A percentile compares a stretch with the other conserved stretches of the same genome.
These are phyloP conservation scores for Gasterosteus aculeatus DNA, from an alignment of 2,113 vertebrate genomes.

Conservation along the genomic window DNA sequence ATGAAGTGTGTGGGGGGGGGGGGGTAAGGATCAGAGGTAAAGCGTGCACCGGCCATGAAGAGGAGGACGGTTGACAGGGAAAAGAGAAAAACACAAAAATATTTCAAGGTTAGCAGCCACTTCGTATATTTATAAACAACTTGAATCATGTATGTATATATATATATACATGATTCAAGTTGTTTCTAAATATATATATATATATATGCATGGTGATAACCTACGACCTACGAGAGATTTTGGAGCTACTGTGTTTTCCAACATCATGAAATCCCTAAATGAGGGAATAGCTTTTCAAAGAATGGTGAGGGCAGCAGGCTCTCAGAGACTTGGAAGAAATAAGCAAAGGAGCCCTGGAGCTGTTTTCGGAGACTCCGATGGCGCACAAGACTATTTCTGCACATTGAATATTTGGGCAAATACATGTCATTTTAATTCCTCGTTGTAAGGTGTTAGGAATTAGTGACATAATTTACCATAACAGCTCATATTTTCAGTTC, in stretches of 20 bases:
- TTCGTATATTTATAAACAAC: too few species aligned
- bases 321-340: neutral
- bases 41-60: constrained; percentile 13
- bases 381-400: neutral
- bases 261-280: neutral
- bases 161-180: too few species aligned
- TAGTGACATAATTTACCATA: constrained; percentile 9
- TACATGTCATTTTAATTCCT: neutral
- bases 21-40: constrained; percentile 25
- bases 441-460: constrained; percentile 5
- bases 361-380: neutral
- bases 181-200: too few species aligned
- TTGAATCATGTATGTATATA: neutral
- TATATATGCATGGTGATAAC: neutral
- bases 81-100: constrained; percentile 41
- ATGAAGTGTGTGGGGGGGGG: too few species aligned
- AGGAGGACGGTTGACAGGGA: constrained; percentile 49
- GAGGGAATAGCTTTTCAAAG: neutral
- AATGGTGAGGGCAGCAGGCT: neutral
- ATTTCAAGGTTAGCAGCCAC: neutral
- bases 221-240: neutral
- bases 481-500: neutral
- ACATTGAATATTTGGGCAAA: neutral
- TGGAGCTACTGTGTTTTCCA: neutral
- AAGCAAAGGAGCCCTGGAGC: neutral